Evolutionary conservation across 2,888 invertebrate genomes (phyloP), one percentile per base, ranked within the genome.

Genomic region (Perizoma flavofasciatum): DNA sequence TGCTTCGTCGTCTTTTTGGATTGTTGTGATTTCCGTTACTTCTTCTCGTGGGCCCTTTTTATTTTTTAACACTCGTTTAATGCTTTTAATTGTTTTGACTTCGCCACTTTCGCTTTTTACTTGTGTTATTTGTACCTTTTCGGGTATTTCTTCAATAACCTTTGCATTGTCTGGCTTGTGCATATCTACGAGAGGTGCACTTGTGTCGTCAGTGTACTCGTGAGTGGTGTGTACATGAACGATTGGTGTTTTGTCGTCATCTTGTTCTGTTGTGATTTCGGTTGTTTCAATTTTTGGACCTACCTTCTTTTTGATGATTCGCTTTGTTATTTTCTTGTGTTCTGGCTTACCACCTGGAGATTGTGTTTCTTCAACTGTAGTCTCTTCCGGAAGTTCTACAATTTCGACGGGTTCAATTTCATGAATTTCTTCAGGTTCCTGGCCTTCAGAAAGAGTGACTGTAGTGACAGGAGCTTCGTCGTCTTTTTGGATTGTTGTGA

Each of bases 401-500:
- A 57, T 46, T 43, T 60, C 63, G 5, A 51, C 40, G 0, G 54
- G 53, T n/a, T 56, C n/a, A 6, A 39, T 34, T 9, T 44, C 11
- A 7, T 53, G 7, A 0, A n/a, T 0, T 48, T 50, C 34, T 53
- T 53, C 43, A 5, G 35, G 44, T 0, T 8, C 5, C 33, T 10
- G n/a, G 4, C 37, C 52, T 37, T 22, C 32, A 22, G 37, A 37
- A 22, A 52, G 45, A 3, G 52, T 37, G 6, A 52, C 52, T 6
- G 45, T 45, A 0, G 34, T 47, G 8, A 54, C 11, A 0, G 86
- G 83, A 1, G 69, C 71, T 50, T 86, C 81, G 22, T 82, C 84
- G 4, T 88, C 85, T 54, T 85, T 82, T 61, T 89, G 80, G 10
- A 88, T 75, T 5, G 92, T 92, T 4, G 86, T 79, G n/a, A 88